Evolutionary conservation across 2,888 invertebrate species (phyloP).

Genomic region (Eubasilissa splendida): DNA sequence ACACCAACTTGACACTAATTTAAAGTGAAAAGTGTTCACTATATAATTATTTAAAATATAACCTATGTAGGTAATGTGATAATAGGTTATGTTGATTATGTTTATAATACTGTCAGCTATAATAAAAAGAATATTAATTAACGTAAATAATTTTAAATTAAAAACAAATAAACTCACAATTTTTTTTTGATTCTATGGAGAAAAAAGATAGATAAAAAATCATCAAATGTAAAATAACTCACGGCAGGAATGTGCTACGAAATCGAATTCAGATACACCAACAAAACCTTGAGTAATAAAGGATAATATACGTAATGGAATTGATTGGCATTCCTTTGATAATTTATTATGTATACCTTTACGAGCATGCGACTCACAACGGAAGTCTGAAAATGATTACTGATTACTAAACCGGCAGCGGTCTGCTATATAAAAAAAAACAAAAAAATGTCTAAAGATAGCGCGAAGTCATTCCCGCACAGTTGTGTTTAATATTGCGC

Average conservation of each 20-base stretch:
- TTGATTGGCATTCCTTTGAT: slow-evolving; percentile 20
- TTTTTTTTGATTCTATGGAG: background rate
- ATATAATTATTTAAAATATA: no score
- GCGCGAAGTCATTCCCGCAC: slow-evolving; percentile 27
- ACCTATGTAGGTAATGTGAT: background rate
- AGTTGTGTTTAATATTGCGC: slow-evolving; percentile 29
- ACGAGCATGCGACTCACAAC: slow-evolving; percentile 1
- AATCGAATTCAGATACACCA: background rate
- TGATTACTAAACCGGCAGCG: background rate
- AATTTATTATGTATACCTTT: slow-evolving; percentile 6
- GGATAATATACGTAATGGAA: background rate
- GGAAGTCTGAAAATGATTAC: background rate
- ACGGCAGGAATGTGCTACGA: background rate
- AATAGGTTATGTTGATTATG: no score
- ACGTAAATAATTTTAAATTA: background rate
- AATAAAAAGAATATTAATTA: no score
- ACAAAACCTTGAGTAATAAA: background rate
- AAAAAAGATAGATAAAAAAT: no score
- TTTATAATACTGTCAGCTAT: no score
- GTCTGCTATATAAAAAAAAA: background rate
- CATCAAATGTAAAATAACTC: slow-evolving; percentile 7
- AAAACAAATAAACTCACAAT: background rate
- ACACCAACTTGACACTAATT: no score
- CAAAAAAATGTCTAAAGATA: slow-evolving; percentile 26
- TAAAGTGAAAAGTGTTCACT: no score